Percentiles rank a stretch among this genome's conserved stretches.
phyloP scores from a whole-genome alignment of 2,797 vertebrate genomes.

The Mormyrus hasselquistii region DNA sequence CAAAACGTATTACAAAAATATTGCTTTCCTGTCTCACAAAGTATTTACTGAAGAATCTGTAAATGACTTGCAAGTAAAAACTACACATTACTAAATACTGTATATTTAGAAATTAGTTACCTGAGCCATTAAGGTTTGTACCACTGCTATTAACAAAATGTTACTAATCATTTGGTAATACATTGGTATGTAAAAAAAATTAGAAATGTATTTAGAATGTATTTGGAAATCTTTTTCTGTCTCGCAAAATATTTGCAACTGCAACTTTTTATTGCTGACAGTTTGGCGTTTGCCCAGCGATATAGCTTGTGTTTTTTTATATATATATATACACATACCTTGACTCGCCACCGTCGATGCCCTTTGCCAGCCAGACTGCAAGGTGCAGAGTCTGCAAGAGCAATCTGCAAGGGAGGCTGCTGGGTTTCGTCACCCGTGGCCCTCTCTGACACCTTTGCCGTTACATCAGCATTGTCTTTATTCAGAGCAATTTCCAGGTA shows the following conservation, averaged over 20 bases:
- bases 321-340: background rate
- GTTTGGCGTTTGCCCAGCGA: background rate
- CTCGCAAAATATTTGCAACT: background rate
- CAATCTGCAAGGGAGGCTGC: background rate
- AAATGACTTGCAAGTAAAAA: background rate
- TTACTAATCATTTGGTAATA: background rate
- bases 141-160: background rate
- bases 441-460: slow-evolving; percentile 22
- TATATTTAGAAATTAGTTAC: background rate
- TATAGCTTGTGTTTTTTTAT: background rate
- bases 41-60: background rate
- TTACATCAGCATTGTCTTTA: slow-evolving; percentile 22
- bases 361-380: background rate
- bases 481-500: slow-evolving; percentile 28
- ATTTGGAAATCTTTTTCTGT: background rate
- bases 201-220: background rate
- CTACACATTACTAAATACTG: background rate
- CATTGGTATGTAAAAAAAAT: background rate
- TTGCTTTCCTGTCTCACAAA: background rate
- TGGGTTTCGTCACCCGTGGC: slow-evolving; percentile 12
- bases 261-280: too few species aligned
- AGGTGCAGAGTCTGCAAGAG: background rate
- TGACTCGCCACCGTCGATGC: background rate
- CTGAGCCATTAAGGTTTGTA: background rate
- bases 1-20: background rate